Conservation (phyloP, 2,113 vertebrate genomes). For the Acanthisitta chloris region DNA sequence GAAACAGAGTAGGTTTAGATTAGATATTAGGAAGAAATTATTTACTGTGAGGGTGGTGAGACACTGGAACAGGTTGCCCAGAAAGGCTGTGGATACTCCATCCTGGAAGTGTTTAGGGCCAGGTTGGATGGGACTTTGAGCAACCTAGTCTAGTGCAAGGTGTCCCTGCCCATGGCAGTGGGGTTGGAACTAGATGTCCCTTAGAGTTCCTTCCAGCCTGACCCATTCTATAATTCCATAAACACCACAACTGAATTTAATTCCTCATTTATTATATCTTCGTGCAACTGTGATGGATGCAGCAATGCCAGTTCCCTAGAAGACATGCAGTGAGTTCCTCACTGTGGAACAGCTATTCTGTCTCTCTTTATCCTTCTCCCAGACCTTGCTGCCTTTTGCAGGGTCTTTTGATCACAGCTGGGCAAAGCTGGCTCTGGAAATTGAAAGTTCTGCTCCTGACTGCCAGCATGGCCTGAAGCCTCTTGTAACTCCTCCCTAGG, state of each 20-base stretch:
- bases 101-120: background rate
- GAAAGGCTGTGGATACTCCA: background rate
- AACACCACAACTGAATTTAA: background rate
- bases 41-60: background rate
- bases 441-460: background rate
- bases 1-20: background rate
- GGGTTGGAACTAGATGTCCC: background rate
- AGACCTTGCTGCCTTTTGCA: background rate
- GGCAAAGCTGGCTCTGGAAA: background rate
- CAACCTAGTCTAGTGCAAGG: background rate
- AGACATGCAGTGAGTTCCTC: background rate
- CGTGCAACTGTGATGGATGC: background rate
- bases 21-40: background rate
- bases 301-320: background rate
- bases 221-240: background rate
- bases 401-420: background rate
- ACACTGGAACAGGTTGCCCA: background rate
- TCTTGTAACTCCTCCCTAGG: background rate
- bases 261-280: background rate
- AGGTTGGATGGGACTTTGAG: background rate
- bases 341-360: background rate
- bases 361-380: background rate
- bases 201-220: background rate
- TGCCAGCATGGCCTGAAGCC: background rate
- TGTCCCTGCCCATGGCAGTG: background rate